Evolutionary conservation across 2,888 invertebrate species (phyloP).

Genomic region (Ditylenchus weischeri): DNA sequence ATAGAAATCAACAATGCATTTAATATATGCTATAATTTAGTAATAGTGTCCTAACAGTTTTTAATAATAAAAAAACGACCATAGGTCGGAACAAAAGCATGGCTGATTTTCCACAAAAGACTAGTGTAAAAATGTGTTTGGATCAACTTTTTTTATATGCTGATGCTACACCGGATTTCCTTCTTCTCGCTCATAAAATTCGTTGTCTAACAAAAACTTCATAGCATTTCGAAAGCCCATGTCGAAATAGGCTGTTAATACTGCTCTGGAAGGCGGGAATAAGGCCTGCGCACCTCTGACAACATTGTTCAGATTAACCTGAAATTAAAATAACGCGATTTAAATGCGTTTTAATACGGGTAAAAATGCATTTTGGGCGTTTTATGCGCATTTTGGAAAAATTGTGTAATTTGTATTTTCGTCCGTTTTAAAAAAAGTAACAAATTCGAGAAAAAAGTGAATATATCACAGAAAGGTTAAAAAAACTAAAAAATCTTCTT

Average conservation of each 20-base stretch:
- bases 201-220: conserved; percentile 54
- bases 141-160: not conserved
- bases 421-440: too few relatives aligned
- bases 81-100: not conserved
- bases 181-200: conserved; percentile 35
- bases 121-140: too few relatives aligned
- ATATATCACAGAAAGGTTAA: too few relatives aligned
- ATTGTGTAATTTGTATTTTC: too few relatives aligned
- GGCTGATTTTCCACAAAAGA: not conserved
- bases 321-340: conserved; percentile 32
- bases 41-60: too few relatives aligned
- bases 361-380: too few relatives aligned
- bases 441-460: too few relatives aligned
- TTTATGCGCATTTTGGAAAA: too few relatives aligned
- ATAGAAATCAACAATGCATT: not conserved
- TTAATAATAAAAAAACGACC: not conserved
- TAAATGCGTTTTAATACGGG: too few relatives aligned
- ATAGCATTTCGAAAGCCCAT: conserved; percentile 59
- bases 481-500: too few relatives aligned
- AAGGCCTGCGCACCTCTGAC: conserved; percentile 58
- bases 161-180: conserved; percentile 25
- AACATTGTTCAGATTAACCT: conserved; percentile 59
- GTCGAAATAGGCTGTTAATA: conserved; percentile 58
- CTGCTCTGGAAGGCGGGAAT: conserved; percentile 58
- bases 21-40: too few relatives aligned